Evolutionary conservation across 1,140 invertebrate genomes (phyloP), one percentile per base, ranked within the genome.

Genomic region (Parapsyche elsis): DNA sequence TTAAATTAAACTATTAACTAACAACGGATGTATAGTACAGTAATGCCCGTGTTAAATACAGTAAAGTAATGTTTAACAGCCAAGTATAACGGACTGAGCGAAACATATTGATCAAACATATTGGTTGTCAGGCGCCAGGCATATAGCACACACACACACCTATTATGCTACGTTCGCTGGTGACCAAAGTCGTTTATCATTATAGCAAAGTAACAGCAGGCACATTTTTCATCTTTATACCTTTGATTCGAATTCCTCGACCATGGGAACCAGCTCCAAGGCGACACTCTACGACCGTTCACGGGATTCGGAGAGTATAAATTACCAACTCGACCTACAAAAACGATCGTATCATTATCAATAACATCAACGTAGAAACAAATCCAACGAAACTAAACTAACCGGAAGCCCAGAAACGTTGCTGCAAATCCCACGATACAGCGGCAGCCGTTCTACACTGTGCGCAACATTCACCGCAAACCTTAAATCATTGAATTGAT

Each of bases 241-340:
- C 92, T 85, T 85, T 90, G 86, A 83, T 86, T 86, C 81, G 87
- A 87, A 86, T 87, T 85, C 84, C 88, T 79, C 83, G 89, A 86
- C 87, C 90, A 89, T 53, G 86, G 85, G 80, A 86, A 87, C 87
- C 86, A 89, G 83, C 87, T 86, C 87, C 88, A 89, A 0, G 88
- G 87, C 0, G 88, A 89, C 0, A 87, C 86, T 81, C 88, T 87
- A 21, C 88, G 83, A 0, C 85, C 87, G 0, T 88, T 86, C 0
- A 92, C 93, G 0, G 94, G 94, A 87, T 95, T 95, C 0, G 94
- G 94, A 0, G 94, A 94, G 83, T 96, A 95, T 16, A 96, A 90
- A 84, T 95, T 95, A 0, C 94, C 94, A 10, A 92, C 89, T 44
- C 91, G 88, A 84, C 91, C 91, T 87, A 86, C 5, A 85, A 84